Conservation (phyloP, 2,888 invertebrate genomes). For the Linnaemya tessellans region DNA sequence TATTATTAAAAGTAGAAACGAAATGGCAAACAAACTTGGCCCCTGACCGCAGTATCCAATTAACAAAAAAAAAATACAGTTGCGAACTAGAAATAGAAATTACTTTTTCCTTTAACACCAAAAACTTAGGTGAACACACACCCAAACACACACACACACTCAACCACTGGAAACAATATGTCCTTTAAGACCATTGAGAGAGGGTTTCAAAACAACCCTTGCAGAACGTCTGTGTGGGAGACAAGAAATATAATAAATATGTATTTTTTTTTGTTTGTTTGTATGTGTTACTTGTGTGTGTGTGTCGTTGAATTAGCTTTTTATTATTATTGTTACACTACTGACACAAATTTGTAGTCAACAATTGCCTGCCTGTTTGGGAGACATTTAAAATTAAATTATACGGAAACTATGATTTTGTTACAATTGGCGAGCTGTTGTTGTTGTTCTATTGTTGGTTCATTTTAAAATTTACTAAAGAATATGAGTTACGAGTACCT, state of each 20-base stretch:
- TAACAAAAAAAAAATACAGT: no score
- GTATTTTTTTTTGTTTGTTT: no score
- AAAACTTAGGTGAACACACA: no score
- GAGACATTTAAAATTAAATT: conserved; percentile 8
- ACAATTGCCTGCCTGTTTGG: background rate
- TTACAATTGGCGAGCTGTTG: conserved; percentile 1
- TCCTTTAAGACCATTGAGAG: no score
- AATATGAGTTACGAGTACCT: conserved; percentile 35
- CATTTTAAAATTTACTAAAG: background rate
- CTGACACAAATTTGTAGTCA: conserved; percentile 14
- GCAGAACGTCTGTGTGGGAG: background rate
- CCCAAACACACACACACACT: no score
- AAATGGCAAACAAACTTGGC: no score
- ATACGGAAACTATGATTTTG: conserved; percentile 4
- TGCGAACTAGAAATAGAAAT: no score
- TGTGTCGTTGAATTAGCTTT: background rate
- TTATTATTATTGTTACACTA: background rate
- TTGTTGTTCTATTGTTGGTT: background rate
- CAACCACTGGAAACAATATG: no score
- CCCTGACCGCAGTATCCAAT: no score
- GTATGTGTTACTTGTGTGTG: background rate
- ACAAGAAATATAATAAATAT: background rate
- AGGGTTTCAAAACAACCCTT: background rate
- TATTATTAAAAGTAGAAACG: no score
- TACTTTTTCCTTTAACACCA: no score